Evolutionary conservation across 2,888 invertebrate genomes (phyloP).

Genomic region (Venustoraphidia nigricollis): DNA sequence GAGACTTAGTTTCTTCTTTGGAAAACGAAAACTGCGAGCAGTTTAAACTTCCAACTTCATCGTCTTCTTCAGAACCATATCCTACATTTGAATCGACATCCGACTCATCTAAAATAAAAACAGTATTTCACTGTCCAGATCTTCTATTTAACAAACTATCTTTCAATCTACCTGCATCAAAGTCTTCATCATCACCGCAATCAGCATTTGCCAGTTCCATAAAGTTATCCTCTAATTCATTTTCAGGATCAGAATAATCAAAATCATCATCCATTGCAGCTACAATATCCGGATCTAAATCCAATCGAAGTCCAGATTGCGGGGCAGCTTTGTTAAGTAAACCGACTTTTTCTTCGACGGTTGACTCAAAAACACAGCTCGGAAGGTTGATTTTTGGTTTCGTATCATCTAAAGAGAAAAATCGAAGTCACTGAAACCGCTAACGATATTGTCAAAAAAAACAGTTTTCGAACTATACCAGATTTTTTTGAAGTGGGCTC

Average conservation of each 20-base stretch:
- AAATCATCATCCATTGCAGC: constrained; percentile 91
- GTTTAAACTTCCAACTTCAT: constrained; percentile 29
- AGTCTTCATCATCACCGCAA: constrained; percentile 28
- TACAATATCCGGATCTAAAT: constrained; percentile 84
- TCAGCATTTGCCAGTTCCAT: constrained; percentile 61
- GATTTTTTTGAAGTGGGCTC: constrained; percentile 3
- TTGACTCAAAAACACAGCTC: constrained; percentile 77
- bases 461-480: background rate
- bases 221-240: constrained; percentile 85
- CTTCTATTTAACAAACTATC: constrained; percentile 22
- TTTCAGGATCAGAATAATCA: constrained; percentile 67
- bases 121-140: too few species aligned
- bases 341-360: constrained; percentile 72
- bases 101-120: constrained; percentile 20
- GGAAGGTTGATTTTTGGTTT: constrained; percentile 42
- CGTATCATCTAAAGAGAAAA: background rate
- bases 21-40: constrained; percentile 29
- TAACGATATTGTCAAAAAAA: background rate
- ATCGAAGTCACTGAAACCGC: background rate
- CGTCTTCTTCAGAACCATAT: constrained; percentile 21
- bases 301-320: constrained; percentile 36
- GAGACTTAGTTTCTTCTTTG: constrained; percentile 68
- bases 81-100: constrained; percentile 18
- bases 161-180: constrained; percentile 26
- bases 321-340: constrained; percentile 70